phyloP scores from a whole-genome alignment of 2,113 vertebrate genomes.

The Martes martes region DNA sequence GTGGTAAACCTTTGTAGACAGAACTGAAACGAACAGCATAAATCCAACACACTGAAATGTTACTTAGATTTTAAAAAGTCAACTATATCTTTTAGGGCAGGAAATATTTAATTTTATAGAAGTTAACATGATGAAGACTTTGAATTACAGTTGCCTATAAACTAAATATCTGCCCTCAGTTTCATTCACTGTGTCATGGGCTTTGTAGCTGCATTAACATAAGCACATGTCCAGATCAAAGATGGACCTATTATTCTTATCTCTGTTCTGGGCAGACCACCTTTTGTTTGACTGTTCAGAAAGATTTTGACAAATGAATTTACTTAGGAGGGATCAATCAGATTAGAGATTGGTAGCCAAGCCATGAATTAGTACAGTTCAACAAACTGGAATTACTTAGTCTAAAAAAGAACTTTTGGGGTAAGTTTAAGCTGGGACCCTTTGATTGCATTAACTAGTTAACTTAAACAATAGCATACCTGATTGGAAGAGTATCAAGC shows the following conservation, averaged over 20 bases:
- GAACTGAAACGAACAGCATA: neutral
- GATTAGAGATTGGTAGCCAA: neutral
- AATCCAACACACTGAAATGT: neutral
- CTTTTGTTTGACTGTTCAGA: neutral
- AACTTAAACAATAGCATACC: neutral
- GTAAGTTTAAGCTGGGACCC: neutral
- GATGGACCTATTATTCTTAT: neutral
- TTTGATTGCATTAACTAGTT: neutral
- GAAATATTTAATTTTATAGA: neutral
- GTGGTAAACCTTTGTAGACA: neutral
- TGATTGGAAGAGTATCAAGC: neutral
- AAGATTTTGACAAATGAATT: constrained; percentile 26
- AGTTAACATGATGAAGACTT: neutral
- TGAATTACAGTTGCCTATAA: neutral
- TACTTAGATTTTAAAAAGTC: neutral
- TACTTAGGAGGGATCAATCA: neutral
- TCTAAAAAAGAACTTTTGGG: neutral
- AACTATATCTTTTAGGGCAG: neutral
- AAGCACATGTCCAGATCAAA: neutral
- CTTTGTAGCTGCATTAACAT: neutral
- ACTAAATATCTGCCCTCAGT: neutral
- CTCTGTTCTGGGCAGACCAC: neutral
- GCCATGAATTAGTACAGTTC: neutral
- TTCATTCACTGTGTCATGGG: neutral
- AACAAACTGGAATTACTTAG: neutral